Base-by-base conservation (phyloP, 2,797 vertebrate species). In the Catharus ustulatus region DNA sequence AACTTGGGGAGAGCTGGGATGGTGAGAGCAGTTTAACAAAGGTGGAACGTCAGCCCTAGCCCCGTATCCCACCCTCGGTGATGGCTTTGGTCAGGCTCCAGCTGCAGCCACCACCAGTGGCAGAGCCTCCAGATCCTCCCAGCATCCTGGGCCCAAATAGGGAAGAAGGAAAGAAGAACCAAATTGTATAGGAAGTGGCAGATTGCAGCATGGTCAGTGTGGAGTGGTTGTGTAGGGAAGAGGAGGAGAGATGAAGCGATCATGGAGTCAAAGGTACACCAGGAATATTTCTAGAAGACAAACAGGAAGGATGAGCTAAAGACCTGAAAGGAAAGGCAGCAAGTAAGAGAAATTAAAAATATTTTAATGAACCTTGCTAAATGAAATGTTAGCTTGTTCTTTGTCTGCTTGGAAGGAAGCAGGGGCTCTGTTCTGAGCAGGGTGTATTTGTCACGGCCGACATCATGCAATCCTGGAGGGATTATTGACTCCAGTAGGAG, bases 401-500 rank as follows among this genome's bases (percentile, higher is more conserved):
- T 71, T 71, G 27, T n/a, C n/a, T 55, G 55, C 71, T 59, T 48
- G 63, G 46, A 76, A 48, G n/a, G 34, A 54, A 64, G 13, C 3
- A 16, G 21, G 38, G 58, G 26, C 6, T 52, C 34, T 76, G 13
- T 38, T 68, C 34, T 54, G 58, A 61, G 14, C 3, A 14, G 8
- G 26, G 11, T 6, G 30, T 34, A 0, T 66, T 57, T 27, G 38
- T 76, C 4, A 1, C 0, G 0, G 54, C 52, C 1, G 0, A 3
- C 0, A 3, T n/a, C 2, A 0, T 8, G 20, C 20, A 23, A 0
- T 17, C 48, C 52, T 85, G 42, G 42, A 63, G 42, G 64, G 24
- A 20, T 69, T 54, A 5, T 1, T 43, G 81, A 18, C 74, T 36
- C 34, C 17, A 20, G 57, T 13, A 64, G 74, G 51, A 51, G 49